A percentile compares a stretch with the other conserved stretches of the same genome.
Conservation (phyloP, 2,797 vertebrate genomes). For the Sebastes iracundus region DNA sequence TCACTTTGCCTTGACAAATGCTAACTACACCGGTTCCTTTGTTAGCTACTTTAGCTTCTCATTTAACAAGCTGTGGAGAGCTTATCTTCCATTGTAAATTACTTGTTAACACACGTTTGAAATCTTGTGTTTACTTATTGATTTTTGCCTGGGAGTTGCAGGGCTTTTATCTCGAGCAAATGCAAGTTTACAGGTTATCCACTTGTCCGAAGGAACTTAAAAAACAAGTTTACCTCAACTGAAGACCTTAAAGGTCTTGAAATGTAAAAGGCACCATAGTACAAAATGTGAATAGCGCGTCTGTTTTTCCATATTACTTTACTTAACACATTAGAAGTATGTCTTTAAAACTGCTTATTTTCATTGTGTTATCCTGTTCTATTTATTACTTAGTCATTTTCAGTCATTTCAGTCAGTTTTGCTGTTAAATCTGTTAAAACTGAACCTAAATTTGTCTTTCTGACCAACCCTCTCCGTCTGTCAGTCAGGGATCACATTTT, state of each 20-base stretch:
- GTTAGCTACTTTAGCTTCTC: conserved; percentile 58
- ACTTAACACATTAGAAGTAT: background rate
- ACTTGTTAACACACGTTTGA: conserved; percentile 64
- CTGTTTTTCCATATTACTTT: background rate
- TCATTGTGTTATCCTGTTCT: background rate
- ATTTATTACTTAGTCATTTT: background rate
- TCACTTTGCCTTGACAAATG: conserved; percentile 54
- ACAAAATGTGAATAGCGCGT: background rate
- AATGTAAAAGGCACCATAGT: background rate
- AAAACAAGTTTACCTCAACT: background rate
- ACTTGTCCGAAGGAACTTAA: background rate
- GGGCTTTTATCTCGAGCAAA: conserved; percentile 45
- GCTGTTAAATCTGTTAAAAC: background rate
- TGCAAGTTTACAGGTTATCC: conserved; percentile 41
- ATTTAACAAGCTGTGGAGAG: conserved; percentile 54
- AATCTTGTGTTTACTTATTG: conserved; percentile 61
- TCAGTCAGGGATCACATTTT: background rate
- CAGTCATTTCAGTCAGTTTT: background rate
- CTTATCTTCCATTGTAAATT: conserved; percentile 69
- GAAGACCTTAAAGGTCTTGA: background rate
- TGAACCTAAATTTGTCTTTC: background rate
- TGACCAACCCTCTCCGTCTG: background rate
- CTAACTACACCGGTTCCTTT: conserved; percentile 46
- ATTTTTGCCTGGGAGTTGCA: conserved; percentile 31
- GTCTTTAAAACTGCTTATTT: background rate